phyloP scores from a whole-genome alignment of 2,113 vertebrate genomes.

The Accipiter virgatus region DNA sequence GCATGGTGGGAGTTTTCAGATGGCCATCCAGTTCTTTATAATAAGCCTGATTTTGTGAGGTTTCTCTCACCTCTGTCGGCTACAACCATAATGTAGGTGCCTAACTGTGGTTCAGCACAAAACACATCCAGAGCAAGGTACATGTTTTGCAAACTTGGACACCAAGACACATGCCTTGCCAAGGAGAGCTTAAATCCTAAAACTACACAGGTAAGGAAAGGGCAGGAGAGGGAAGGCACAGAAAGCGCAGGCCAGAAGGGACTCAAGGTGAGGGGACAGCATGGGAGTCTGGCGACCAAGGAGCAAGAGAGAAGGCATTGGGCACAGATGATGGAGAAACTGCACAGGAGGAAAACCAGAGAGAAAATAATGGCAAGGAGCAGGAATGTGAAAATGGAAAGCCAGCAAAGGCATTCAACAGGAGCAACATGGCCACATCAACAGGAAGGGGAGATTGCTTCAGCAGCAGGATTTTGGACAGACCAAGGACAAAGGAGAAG shows the following conservation, averaged over 20 bases:
- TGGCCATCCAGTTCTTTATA: not conserved
- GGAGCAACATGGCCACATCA: not conserved
- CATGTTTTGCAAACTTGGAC: not conserved
- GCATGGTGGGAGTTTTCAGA: not conserved
- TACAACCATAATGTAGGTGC: not conserved
- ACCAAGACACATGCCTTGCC: not conserved
- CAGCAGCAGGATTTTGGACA: not conserved
- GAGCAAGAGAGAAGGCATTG: not conserved
- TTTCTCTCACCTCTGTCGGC: not conserved
- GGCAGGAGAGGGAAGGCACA: not conserved
- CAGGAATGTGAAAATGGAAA: not conserved
- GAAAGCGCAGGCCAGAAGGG: not conserved
- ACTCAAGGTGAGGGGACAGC: not conserved
- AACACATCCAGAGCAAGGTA: not conserved
- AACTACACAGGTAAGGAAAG: not conserved
- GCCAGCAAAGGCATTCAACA: not conserved
- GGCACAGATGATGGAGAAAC: not conserved
- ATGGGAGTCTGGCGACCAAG: rapidly evolving
- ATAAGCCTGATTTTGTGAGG: not conserved
- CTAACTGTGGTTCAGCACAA: not conserved
- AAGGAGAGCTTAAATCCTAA: not conserved
- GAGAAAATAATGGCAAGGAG: not conserved
- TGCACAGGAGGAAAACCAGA: not conserved
- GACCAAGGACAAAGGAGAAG: not conserved
- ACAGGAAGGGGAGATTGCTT: not conserved